phyloP scores from a whole-genome alignment of 2,888 invertebrate genomes.

The Cheilosia variabilis region DNA sequence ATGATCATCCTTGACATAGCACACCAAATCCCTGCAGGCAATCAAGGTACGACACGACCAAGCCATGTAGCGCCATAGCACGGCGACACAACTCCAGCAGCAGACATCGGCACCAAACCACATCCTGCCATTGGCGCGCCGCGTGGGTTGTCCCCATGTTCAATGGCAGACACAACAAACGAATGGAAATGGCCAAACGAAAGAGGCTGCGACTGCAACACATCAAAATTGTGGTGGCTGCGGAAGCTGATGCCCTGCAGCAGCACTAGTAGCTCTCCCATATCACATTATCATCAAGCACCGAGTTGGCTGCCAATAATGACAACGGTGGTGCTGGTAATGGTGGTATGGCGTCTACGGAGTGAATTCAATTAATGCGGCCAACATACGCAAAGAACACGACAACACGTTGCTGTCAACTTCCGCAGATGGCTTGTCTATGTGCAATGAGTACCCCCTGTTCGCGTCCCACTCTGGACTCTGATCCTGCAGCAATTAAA shows the following conservation, averaged over 20 bases:
- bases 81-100: slow-evolving; percentile 36
- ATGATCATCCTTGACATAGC: slow-evolving; percentile 73
- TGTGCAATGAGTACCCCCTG: background rate
- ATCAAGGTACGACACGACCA: slow-evolving; percentile 68
- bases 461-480: background rate
- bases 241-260: slow-evolving; percentile 30
- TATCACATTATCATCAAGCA: slow-evolving; percentile 67
- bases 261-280: slow-evolving; percentile 55
- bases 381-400: slow-evolving; percentile 43
- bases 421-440: slow-evolving; percentile 49
- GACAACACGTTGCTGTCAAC: slow-evolving; percentile 50
- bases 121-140: background rate
- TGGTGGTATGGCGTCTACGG: slow-evolving; percentile 55
- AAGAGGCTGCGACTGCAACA: slow-evolving; percentile 31
- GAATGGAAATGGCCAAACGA: slow-evolving; percentile 55
- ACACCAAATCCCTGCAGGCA: slow-evolving; percentile 69
- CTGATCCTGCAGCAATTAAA: slow-evolving; percentile 56
- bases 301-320: slow-evolving; percentile 64
- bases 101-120: slow-evolving; percentile 37
- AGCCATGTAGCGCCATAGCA: slow-evolving; percentile 60
- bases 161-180: slow-evolving; percentile 36
- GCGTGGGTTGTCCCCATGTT: slow-evolving; percentile 20
- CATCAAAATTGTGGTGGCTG: slow-evolving; percentile 44
- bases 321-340: slow-evolving; percentile 18
- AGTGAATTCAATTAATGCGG: slow-evolving; percentile 71